Conservation (phyloP, 2,888 invertebrate genomes). For the Trachelus tabidus region DNA sequence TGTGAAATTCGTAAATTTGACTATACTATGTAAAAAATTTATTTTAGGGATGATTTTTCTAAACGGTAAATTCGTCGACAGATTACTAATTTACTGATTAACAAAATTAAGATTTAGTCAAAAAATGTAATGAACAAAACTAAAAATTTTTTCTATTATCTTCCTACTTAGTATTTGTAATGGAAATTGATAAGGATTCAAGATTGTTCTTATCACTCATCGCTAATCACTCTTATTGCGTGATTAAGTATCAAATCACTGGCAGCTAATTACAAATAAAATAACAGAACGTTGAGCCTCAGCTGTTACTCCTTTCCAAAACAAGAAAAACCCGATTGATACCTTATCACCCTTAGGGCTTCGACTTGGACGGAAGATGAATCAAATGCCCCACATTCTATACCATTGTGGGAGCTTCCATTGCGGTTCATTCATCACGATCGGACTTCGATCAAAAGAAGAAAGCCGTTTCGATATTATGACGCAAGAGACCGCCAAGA, state of each 20-base stretch:
- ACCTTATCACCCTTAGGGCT: conserved; percentile 2
- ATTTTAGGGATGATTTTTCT: too few species aligned
- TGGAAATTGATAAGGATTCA: not conserved
- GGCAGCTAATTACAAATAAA: conserved; percentile 18
- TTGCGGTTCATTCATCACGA: conserved; percentile 5
- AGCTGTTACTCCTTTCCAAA: not conserved
- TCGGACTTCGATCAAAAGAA: not conserved
- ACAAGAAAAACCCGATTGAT: conserved; percentile 3
- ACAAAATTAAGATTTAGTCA: not conserved
- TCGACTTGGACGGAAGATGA: not conserved
- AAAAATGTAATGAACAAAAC: not conserved
- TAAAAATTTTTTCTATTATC: not conserved
- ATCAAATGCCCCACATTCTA: not conserved
- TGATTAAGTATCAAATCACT: not conserved
- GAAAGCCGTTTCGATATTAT: conserved; percentile 1
- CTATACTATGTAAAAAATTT: not conserved
- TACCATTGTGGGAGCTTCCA: not conserved
- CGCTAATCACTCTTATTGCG: not conserved
- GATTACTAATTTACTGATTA: not conserved
- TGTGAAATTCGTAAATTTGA: not conserved
- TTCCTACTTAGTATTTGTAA: not conserved
- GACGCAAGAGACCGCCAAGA: not conserved
- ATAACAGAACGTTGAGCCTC: conserved; percentile 14
- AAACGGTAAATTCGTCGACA: too few species aligned
- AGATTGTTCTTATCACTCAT: too few species aligned